Evolutionary conservation across 2,797 vertebrate genomes (phyloP).

Genomic region (Microtus californicus): DNA sequence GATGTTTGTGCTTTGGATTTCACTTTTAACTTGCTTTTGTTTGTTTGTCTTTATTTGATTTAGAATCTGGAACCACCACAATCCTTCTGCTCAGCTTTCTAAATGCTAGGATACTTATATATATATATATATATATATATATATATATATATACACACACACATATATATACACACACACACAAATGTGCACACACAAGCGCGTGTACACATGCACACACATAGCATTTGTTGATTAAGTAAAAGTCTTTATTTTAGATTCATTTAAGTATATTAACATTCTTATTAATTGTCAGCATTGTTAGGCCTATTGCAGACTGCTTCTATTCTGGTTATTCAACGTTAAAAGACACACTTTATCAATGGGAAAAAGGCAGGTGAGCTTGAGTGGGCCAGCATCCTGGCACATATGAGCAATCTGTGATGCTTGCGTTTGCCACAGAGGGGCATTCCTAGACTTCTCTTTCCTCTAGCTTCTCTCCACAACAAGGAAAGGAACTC

Average conservation of each 20-base stretch:
- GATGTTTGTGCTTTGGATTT: background rate
- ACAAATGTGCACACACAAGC: fast-evolving
- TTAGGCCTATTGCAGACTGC: background rate
- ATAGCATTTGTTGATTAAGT: constrained; percentile 39
- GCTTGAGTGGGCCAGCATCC: background rate
- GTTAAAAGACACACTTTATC: constrained; percentile 17
- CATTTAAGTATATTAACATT: constrained; percentile 43
- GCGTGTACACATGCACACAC: no score
- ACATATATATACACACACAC: fast-evolving
- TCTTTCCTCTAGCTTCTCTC: constrained; percentile 61
- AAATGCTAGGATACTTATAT: background rate
- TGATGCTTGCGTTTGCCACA: constrained; percentile 79
- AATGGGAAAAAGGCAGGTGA: background rate
- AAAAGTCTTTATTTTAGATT: background rate
- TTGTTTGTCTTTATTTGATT: background rate
- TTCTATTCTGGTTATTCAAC: constrained; percentile 13
- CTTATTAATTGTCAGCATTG: constrained; percentile 48
- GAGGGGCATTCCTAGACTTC: constrained; percentile 83
- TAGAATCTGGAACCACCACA: background rate
- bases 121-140: no score
- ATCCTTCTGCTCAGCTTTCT: background rate
- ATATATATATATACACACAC: no score
- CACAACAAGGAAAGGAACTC: constrained; percentile 39
- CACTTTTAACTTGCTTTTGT: background rate
- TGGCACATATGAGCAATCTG: constrained; percentile 21